Base-by-base conservation (phyloP, 2,797 vertebrate species). In the Arctocebus calabarensis region DNA sequence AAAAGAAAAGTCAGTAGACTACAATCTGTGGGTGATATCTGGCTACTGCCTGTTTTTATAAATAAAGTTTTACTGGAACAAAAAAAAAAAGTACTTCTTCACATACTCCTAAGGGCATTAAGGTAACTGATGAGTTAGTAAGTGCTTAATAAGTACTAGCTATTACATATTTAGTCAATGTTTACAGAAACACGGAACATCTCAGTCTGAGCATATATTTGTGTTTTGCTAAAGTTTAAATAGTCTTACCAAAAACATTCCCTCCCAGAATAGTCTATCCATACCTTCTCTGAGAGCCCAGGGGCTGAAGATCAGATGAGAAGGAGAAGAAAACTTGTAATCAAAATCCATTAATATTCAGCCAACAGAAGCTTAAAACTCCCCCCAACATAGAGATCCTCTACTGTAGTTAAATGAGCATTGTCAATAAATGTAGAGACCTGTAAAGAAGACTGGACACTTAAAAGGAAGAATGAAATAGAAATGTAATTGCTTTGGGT, bases 31-130 rank as follows among this genome's bases (percentile, higher is more conserved):
- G 45, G 66, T 64, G 57, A 52, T 52, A 29, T 57, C 37, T 75
- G 73, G 55, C 75, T 27, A 5, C 78, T 85, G 70, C 62, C 45
- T 74, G 55, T 68, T 95, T 96, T 82, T 94, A 86, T 94, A 91
- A 97, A 97, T 97, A 95, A 97, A 97, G 48, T 96, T 95, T 96
- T 95, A 94, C 57, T 96, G 85, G 78, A 84, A 96, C 48, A 40
- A 52, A 14, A 48, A 48, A 52, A 52, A 52, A 16, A 79, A 93
- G 17, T 34, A 3, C 55, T 52, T 37, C 57, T 89, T 83, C 8
- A 74, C 27, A n/a, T 59, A 27, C 32, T 71, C 34, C 32, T 92
- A 66, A 22, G 40, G n/a, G 17, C 34, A 23, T 79, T 79, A 55
- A 74, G 57, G 12, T 94, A 71, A 25, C 62, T 34, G 34, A 48